Evolutionary conservation across 1,140 invertebrate species (phyloP).

Genomic region (Carcinoscorpius rotundicauda): DNA sequence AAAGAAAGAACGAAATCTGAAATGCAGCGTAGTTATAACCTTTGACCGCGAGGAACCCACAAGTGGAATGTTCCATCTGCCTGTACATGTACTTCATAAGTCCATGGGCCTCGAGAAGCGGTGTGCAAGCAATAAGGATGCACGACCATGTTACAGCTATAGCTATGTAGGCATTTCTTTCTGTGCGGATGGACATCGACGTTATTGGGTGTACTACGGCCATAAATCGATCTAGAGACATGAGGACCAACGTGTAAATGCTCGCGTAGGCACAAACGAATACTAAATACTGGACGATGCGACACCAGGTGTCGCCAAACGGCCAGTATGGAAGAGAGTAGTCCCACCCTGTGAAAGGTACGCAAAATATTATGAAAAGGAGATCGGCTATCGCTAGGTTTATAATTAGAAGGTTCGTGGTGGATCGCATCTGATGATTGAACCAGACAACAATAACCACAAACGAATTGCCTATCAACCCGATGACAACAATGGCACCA

Average conservation of each 20-base stretch:
- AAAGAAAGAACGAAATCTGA: conserved; percentile 52
- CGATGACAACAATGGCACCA: conserved; percentile 70
- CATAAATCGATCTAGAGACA: conserved; percentile 22
- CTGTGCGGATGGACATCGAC: not conserved
- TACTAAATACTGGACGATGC: conserved; percentile 66
- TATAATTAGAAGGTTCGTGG: conserved; percentile 82
- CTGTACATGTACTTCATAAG: conserved; percentile 36
- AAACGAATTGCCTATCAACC: conserved; percentile 72
- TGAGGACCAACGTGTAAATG: conserved; percentile 31
- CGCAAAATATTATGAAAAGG: conserved; percentile 87
- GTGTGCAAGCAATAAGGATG: conserved; percentile 58
- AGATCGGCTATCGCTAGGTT: conserved; percentile 80
- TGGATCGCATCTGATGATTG: conserved; percentile 81
- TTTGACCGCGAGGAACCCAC: conserved; percentile 5
- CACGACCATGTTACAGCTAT: conserved; percentile 68
- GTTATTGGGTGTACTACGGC: conserved; percentile 10
- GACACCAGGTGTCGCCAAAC: conserved; percentile 80
- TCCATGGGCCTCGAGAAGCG: conserved; percentile 62
- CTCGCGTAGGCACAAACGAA: conserved; percentile 84
- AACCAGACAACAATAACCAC: conserved; percentile 53
- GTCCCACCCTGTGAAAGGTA: conserved; percentile 80
- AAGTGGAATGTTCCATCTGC: conserved; percentile 3
- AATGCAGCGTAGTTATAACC: conserved; percentile 25
- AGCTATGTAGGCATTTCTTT: conserved; percentile 57
- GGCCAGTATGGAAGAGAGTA: conserved; percentile 78